Conservation (phyloP, 2,888 invertebrate genomes). For the Neoitamus cyanurus region DNA sequence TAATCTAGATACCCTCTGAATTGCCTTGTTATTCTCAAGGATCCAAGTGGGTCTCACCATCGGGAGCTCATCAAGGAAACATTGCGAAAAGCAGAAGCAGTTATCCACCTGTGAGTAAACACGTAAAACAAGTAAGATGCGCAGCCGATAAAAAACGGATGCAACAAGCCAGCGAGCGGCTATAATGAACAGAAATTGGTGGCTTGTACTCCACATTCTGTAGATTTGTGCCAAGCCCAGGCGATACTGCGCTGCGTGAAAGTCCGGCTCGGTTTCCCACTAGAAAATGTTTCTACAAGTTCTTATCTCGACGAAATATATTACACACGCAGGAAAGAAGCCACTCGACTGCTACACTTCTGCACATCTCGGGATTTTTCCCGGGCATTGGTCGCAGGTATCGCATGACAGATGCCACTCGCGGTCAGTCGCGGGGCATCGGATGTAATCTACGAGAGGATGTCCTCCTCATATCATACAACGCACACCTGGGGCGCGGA, state of each 20-base stretch:
- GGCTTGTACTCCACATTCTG: slow-evolving; percentile 13
- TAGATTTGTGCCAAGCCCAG: not conserved
- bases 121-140: not conserved
- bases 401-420: slow-evolving; percentile 15
- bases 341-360: not conserved
- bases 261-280: not conserved
- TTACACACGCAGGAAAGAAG: not conserved
- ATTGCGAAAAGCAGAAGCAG: not conserved
- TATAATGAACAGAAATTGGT: slow-evolving; percentile 7
- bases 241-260: not conserved
- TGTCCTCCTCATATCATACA: not conserved
- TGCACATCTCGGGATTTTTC: not conserved
- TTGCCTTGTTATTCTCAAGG: not conserved
- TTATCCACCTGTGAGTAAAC: not conserved
- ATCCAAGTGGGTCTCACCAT: not conserved
- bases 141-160: not conserved
- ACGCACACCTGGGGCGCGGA: not conserved
- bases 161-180: not conserved
- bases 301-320: not conserved
- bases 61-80: not conserved
- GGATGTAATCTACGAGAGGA: not conserved
- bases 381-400: not conserved
- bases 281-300: not conserved
- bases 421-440: not conserved
- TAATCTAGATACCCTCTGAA: too few species aligned